Percentiles rank a stretch among this genome's conserved stretches.
Evolutionary conservation across 2,797 vertebrate genomes (phyloP).

Genomic region (Halcyon badia): DNA sequence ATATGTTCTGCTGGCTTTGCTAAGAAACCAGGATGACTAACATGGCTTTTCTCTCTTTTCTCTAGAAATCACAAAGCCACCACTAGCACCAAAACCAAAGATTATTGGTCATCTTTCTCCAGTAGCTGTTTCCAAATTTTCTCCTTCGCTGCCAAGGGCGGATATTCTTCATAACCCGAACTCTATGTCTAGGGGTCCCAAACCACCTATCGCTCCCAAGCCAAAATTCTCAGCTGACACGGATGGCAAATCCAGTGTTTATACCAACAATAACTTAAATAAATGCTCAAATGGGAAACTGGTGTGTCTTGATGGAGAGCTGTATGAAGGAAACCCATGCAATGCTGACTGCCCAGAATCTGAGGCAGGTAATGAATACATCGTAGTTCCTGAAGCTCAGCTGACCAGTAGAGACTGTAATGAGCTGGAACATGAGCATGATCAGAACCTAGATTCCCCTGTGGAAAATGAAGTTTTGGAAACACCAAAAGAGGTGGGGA

Average conservation of each 20-base stretch:
- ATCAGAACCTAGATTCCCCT: neutral
- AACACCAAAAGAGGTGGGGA: neutral
- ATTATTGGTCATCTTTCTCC: slow-evolving; percentile 81
- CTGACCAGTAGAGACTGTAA: slow-evolving; percentile 42
- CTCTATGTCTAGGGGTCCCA: slow-evolving; percentile 87
- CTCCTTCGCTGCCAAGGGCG: slow-evolving; percentile 82
- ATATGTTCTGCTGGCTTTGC: neutral
- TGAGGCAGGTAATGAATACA: slow-evolving; percentile 69
- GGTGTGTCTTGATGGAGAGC: slow-evolving; percentile 78
- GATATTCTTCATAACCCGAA: slow-evolving; percentile 70
- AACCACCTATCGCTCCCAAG: slow-evolving; percentile 91
- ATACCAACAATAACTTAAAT: slow-evolving; percentile 78
- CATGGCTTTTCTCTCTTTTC: slow-evolving; percentile 73
- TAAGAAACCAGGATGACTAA: slow-evolving; percentile 36
- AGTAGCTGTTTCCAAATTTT: slow-evolving; percentile 75
- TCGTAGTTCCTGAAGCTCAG: slow-evolving; percentile 53
- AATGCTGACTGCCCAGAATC: slow-evolving; percentile 59
- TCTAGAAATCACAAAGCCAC: slow-evolving; percentile 90
- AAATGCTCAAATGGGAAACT: slow-evolving; percentile 86
- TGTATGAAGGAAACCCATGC: slow-evolving; percentile 72
- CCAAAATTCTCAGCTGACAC: slow-evolving; percentile 83
- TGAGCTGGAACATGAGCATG: slow-evolving; percentile 37
- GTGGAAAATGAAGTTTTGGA: slow-evolving; percentile 10
- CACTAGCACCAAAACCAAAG: slow-evolving; percentile 90
- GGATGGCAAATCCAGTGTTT: slow-evolving; percentile 76